Conservation (phyloP, 2,113 vertebrate species). For the Nothobranchius furzeri region DNA sequence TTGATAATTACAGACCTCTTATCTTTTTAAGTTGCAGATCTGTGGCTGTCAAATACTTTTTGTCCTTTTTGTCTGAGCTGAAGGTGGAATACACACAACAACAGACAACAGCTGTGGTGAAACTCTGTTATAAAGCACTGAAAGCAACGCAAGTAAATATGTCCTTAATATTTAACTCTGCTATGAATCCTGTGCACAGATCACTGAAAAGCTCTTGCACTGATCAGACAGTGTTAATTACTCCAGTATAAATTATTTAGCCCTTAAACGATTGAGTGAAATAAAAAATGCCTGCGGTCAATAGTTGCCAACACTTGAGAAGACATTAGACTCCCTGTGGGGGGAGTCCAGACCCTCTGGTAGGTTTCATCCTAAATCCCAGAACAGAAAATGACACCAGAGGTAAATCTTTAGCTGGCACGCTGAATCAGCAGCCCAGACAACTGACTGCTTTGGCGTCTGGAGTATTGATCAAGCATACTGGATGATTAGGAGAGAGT, state of each 20-base stretch:
- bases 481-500: conserved; percentile 6
- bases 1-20: no score
- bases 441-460: conserved; percentile 9
- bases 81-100: conserved; percentile 1
- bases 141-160: neutral
- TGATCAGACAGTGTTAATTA: conserved; percentile 72
- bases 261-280: conserved; percentile 68
- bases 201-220: conserved; percentile 36
- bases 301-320: conserved; percentile 70
- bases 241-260: conserved; percentile 77
- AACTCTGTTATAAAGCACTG: conserved; percentile 4
- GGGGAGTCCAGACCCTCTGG: conserved; percentile 42
- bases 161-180: conserved; percentile 6
- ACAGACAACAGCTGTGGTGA: conserved; percentile 7
- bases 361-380: conserved; percentile 28
- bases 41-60: no score
- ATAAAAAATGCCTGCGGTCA: conserved; percentile 66
- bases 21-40: no score
- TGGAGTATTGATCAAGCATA: conserved; percentile 8
- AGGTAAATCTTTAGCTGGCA: conserved; percentile 41
- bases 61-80: neutral
- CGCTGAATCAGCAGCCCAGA: conserved; percentile 42
- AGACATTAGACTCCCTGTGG: conserved; percentile 58
- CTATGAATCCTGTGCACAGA: conserved; percentile 12
- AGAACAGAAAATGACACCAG: conserved; percentile 54